A percentile compares a stretch with the other conserved stretches of the same genome.
Conservation (phyloP, 2,888 invertebrate genomes). For the Cataglyphis albicans region DNA sequence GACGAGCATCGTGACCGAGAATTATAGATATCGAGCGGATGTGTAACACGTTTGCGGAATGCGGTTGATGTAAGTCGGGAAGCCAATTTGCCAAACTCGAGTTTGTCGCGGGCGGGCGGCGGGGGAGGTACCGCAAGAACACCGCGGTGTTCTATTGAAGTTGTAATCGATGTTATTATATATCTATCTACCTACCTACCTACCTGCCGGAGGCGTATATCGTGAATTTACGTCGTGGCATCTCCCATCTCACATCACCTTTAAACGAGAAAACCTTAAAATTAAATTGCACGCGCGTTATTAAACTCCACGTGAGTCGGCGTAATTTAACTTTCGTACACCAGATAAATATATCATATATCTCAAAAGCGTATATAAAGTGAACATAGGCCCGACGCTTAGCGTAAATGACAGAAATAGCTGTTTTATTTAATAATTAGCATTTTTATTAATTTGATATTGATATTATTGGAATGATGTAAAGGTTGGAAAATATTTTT, state of each 20-base stretch:
- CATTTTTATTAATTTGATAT: not conserved
- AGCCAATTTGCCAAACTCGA: slow-evolving; percentile 77
- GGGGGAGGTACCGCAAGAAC: slow-evolving; percentile 70
- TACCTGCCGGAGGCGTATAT: slow-evolving; percentile 47
- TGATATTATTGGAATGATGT: not conserved
- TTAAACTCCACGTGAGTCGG: slow-evolving; percentile 45
- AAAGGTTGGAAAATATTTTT: slow-evolving; percentile 11
- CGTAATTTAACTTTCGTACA: slow-evolving; percentile 13
- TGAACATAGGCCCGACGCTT: not conserved
- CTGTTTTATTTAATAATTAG: not conserved
- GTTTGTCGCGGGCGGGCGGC: slow-evolving; percentile 62
- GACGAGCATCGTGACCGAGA: slow-evolving; percentile 40
- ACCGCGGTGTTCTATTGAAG: slow-evolving; percentile 71
- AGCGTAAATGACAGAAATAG: not conserved
- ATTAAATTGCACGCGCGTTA: slow-evolving; percentile 67
- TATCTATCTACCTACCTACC: slow-evolving; percentile 47
- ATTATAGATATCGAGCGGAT: slow-evolving; percentile 62
- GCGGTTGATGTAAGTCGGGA: slow-evolving; percentile 76
- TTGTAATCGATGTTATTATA: slow-evolving; percentile 74
- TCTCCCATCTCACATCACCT: slow-evolving; percentile 47
- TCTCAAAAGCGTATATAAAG: not conserved
- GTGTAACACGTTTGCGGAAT: slow-evolving; percentile 74
- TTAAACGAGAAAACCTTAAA: slow-evolving; percentile 58
- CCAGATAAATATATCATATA: not conserved
- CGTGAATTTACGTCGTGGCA: slow-evolving; percentile 63